A percentile compares a stretch with the other conserved stretches of the same genome.
These are phyloP conservation scores for Aplidium turbinatum DNA, from an alignment of 23 tunicate species.

Conservation along the genomic window DNA sequence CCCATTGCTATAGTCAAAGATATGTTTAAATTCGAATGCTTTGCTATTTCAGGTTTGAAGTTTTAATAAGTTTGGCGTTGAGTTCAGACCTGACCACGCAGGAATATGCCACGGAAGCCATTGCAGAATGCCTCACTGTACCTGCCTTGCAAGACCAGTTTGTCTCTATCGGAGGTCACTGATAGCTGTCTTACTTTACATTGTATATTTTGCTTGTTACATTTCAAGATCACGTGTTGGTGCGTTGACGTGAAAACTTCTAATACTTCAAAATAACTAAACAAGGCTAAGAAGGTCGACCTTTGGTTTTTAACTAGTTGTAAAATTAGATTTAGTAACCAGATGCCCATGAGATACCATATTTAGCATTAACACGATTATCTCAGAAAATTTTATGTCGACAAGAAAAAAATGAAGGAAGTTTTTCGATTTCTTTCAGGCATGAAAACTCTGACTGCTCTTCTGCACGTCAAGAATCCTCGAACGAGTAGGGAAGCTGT, in stretches of 20 bases:
- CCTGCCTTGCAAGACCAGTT: conserved; percentile 92
- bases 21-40: too few species aligned
- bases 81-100: conserved; percentile 65
- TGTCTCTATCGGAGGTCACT: conserved; percentile 67
- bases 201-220: not conserved
- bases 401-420: not conserved
- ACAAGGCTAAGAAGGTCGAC: too few species aligned
- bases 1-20: too few species aligned
- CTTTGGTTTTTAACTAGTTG: too few species aligned
- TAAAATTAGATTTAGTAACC: too few species aligned
- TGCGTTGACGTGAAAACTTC: too few species aligned
- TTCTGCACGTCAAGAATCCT: conserved; percentile 67
- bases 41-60: conserved; percentile 51
- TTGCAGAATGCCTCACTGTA: conserved; percentile 86
- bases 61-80: conserved; percentile 64
- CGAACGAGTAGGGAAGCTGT: conserved; percentile 76
- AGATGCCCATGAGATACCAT: too few species aligned
- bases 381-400: not conserved
- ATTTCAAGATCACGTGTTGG: too few species aligned
- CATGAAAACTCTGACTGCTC: conserved; percentile 66
- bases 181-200: not conserved
- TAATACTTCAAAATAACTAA: too few species aligned
- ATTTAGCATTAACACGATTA: too few species aligned
- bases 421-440: conserved; percentile 46
- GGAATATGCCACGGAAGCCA: conserved; percentile 94